Percentiles rank a stretch among this genome's conserved stretches.
These are phyloP conservation scores for Leuctra nigra DNA, from an alignment of 2,888 invertebrate species.

Conservation along the genomic window DNA sequence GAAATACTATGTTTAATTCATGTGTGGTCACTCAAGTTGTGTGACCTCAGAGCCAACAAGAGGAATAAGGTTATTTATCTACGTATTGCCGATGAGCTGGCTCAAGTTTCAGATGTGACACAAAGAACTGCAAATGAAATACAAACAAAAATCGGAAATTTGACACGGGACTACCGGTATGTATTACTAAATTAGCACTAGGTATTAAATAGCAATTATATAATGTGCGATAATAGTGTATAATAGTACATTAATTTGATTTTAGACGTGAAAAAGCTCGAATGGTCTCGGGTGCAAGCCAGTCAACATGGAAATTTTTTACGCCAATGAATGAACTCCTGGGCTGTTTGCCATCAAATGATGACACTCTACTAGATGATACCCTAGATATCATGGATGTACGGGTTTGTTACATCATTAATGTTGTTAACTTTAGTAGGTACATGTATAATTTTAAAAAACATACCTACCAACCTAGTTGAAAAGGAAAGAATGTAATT, in stretches of 20 bases:
- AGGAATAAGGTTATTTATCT: neutral
- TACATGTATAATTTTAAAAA: neutral
- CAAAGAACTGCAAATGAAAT: neutral
- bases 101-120: neutral
- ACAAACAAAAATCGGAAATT: neutral
- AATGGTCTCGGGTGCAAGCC: neutral
- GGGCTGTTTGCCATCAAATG: neutral
- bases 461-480: neutral
- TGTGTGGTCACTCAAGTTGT: neutral
- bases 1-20: too few relatives aligned
- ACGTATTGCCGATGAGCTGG: neutral
- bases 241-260: neutral
- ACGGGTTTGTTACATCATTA: neutral
- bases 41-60: neutral
- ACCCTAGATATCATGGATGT: neutral
- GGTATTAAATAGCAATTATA: neutral
- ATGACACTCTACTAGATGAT: neutral
- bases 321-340: neutral
- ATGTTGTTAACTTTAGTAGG: neutral
- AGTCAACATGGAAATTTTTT: neutral
- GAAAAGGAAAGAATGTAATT: neutral
- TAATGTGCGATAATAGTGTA: neutral
- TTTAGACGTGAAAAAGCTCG: neutral
- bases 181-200: neutral
- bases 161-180: neutral